Conservation (phyloP, 2,113 vertebrate species). For the Passer montanus region DNA sequence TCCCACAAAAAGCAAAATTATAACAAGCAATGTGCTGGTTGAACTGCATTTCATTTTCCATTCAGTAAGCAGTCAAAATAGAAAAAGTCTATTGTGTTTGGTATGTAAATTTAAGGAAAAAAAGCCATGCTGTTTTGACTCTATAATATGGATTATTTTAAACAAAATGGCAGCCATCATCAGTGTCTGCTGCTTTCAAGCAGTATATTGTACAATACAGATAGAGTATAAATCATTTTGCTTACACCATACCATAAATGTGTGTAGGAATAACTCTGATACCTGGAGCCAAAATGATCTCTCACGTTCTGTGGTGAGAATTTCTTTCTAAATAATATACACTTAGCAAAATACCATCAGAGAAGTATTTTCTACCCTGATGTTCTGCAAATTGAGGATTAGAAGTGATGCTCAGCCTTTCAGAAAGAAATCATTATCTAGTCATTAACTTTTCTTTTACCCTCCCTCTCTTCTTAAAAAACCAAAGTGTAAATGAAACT, state of each 20-base stretch:
- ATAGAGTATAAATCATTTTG: not conserved
- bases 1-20: not conserved
- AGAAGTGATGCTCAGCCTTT: slow-evolving; percentile 38
- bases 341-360: not conserved
- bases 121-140: not conserved
- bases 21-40: not conserved
- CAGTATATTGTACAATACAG: not conserved
- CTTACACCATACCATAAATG: not conserved
- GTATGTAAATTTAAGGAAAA: not conserved
- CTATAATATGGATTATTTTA: not conserved
- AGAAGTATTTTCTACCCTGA: slow-evolving; percentile 1
- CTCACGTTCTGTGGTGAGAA: not conserved
- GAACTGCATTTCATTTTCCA: not conserved
- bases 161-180: not conserved
- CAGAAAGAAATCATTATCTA: slow-evolving; percentile 55
- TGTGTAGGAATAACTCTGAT: not conserved
- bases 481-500: slow-evolving; percentile 32
- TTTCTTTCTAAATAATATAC: not conserved
- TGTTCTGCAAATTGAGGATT: slow-evolving; percentile 42
- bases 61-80: not conserved
- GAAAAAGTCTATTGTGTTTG: not conserved
- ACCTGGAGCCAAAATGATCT: slow-evolving; percentile 24
- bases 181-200: not conserved
- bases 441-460: slow-evolving; percentile 57
- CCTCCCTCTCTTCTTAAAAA: slow-evolving; percentile 28